Evolutionary conservation across 2,888 invertebrate species (phyloP).

Genomic region (Melipona bicolor): DNA sequence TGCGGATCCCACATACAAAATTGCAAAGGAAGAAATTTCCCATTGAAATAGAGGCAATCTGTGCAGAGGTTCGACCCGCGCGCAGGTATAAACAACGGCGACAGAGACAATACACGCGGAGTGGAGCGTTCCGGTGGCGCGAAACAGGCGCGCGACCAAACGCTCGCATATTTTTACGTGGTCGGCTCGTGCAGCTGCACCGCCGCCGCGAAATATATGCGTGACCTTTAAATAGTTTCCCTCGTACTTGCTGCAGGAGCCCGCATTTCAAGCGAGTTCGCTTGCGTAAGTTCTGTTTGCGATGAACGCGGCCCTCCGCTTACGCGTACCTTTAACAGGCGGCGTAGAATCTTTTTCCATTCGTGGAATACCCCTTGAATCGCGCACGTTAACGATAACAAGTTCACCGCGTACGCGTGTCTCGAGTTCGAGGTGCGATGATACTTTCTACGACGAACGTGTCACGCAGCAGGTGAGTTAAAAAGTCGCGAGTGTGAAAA

Average conservation of each 20-base stretch:
- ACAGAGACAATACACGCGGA: conserved; percentile 34
- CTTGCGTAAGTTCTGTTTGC: conserved; percentile 59
- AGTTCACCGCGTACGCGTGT: background rate
- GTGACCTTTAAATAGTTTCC: conserved; percentile 65
- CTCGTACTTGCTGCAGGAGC: conserved; percentile 54
- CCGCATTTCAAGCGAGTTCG: conserved; percentile 64
- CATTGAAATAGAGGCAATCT: background rate
- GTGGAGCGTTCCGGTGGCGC: conserved; percentile 18
- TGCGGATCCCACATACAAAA: background rate
- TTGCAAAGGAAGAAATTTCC: background rate
- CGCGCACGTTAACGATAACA: background rate
- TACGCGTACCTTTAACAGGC: conserved; percentile 16
- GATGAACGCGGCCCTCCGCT: conserved; percentile 42
- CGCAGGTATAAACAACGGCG: conserved; percentile 25
- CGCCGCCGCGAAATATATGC: conserved; percentile 59
- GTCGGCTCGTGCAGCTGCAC: conserved; percentile 57
- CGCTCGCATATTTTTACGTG: conserved; percentile 60
- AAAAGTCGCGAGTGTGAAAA: background rate
- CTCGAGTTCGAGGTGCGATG: accelerated
- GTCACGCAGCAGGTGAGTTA: background rate
- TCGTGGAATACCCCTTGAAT: background rate
- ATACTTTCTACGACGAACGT: background rate
- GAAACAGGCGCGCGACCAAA: conserved; percentile 36
- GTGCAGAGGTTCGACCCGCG: background rate
- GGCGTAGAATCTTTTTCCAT: conserved; percentile 11